Evolutionary conservation across 2,888 invertebrate genomes (phyloP).

Genomic region (Aromia moschata): DNA sequence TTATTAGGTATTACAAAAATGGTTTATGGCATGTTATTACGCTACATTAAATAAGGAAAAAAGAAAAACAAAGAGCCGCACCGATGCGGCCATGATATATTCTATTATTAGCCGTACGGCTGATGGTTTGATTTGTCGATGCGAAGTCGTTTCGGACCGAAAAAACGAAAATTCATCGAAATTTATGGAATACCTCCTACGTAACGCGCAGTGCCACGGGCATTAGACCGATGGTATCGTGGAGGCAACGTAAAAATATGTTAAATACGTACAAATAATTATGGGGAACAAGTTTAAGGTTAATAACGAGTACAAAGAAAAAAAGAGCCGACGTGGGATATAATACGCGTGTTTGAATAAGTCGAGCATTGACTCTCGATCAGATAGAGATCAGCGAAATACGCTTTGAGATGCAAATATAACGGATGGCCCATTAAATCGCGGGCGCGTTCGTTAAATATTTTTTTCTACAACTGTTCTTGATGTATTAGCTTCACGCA

Average conservation of each 20-base stretch:
- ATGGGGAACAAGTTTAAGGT: slow-evolving; percentile 9
- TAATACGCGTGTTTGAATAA: slow-evolving; percentile 5
- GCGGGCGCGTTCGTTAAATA: too few species aligned
- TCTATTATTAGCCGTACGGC: too few species aligned
- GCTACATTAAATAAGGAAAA: too few species aligned
- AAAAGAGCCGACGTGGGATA: slow-evolving; percentile 3
- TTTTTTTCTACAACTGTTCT: too few species aligned
- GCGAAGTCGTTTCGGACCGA: neutral
- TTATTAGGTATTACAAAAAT: too few species aligned
- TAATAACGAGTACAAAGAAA: slow-evolving; percentile 3
- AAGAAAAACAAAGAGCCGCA: too few species aligned
- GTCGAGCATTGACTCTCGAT: neutral
- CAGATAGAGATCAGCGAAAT: neutral
- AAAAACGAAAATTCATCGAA: neutral
- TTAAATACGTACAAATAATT: slow-evolving; percentile 9
- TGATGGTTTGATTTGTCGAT: neutral
- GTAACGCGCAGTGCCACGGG: slow-evolving; percentile 1
- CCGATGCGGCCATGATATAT: too few species aligned
- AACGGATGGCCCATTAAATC: neutral
- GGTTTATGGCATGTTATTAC: too few species aligned
- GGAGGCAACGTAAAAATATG: slow-evolving; percentile 5
- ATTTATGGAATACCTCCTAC: neutral
- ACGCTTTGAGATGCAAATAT: neutral
- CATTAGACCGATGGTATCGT: slow-evolving; percentile 6
- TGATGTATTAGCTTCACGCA: too few species aligned